Conservation (phyloP, 2,888 invertebrate species). For the Prosapia bicincta region DNA sequence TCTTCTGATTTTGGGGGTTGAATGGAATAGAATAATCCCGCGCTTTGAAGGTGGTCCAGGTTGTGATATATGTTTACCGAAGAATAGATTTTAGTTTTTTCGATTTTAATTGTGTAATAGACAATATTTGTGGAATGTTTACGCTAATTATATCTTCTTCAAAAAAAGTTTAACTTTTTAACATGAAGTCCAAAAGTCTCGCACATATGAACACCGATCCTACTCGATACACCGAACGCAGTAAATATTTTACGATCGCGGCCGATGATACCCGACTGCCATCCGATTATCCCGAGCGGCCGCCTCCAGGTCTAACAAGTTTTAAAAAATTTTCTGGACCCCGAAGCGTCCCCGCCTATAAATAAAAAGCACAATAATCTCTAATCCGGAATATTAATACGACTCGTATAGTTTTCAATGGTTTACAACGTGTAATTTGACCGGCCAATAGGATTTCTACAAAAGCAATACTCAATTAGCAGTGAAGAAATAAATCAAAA, state of each 20-base stretch:
- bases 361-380: background rate
- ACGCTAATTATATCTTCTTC: no score
- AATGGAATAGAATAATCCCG: no score
- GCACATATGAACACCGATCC: no score
- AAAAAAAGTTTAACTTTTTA: no score
- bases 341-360: background rate
- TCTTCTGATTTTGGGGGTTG: no score
- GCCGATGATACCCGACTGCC: background rate
- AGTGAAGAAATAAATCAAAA: slow-evolving; percentile 26
- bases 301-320: background rate
- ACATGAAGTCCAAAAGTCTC: no score
- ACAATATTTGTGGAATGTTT: no score
- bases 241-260: background rate
- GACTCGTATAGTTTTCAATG: background rate
- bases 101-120: no score
- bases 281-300: background rate
- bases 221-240: background rate
- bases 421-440: background rate
- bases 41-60: no score
- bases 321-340: background rate
- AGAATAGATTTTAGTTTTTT: no score
- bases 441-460: background rate
- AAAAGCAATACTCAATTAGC: slow-evolving; percentile 21
- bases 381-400: background rate
- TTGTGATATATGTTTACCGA: no score